Conservation (phyloP, 1,140 invertebrate genomes). For the Dufourea novaeangliae region DNA sequence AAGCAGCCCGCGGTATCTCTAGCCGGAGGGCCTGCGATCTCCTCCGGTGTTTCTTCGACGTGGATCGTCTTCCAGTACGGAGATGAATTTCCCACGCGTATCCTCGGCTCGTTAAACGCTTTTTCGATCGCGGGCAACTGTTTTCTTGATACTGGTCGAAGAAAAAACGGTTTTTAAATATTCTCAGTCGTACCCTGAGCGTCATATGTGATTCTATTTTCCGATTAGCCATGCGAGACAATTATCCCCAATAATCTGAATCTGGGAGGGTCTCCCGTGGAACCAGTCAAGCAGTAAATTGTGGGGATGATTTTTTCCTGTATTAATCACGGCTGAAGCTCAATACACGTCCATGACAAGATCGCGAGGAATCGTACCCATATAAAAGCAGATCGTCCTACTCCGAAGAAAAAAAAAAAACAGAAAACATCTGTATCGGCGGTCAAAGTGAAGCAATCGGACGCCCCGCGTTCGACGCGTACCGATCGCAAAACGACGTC, state of each 20-base stretch:
- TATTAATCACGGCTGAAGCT: no score
- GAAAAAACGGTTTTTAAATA: neutral
- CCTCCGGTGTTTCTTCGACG: conserved; percentile 24
- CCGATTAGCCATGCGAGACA: no score
- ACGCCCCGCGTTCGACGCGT: neutral
- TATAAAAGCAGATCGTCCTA: neutral
- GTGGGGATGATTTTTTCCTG: no score
- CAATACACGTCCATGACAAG: no score
- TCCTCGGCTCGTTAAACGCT: conserved; percentile 1
- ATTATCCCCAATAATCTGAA: no score
- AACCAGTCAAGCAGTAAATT: no score
- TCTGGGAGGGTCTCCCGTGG: no score
- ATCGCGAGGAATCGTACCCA: no score
- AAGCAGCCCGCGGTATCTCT: conserved; percentile 56
- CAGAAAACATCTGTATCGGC: no score
- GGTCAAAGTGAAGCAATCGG: neutral
- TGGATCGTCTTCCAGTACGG: conserved; percentile 29
- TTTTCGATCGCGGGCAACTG: neutral
- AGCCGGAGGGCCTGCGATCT: conserved; percentile 18
- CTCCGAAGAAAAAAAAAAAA: neutral
- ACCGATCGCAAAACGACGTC: neutral
- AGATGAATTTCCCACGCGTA: conserved; percentile 54
- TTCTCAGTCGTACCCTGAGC: no score
- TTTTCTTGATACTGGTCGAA: no score
- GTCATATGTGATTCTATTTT: neutral